phyloP scores from a whole-genome alignment of 2,888 invertebrate genomes.

The Ectemnius cavifrons region DNA sequence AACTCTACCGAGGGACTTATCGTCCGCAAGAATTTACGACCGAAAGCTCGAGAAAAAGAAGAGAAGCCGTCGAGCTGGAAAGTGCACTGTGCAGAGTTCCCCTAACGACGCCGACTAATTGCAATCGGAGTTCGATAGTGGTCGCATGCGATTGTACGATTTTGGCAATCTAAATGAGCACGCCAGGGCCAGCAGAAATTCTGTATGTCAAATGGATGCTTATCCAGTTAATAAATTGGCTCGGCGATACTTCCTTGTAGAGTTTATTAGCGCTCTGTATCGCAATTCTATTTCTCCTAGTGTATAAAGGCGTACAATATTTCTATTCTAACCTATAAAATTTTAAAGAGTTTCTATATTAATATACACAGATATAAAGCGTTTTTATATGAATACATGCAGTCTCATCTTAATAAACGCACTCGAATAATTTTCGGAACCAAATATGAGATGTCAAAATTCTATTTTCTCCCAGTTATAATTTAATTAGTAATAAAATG shows the following conservation, averaged over 20 bases:
- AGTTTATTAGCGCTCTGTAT: neutral
- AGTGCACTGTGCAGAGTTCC: constrained; percentile 14
- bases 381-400: too few species aligned
- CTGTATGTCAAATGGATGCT: constrained; percentile 6
- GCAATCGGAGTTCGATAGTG: constrained; percentile 17
- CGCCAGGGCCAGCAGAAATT: constrained; percentile 16
- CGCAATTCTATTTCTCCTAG: neutral
- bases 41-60: constrained; percentile 24
- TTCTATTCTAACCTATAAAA: too few species aligned
- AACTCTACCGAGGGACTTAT: too few species aligned
- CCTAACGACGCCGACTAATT: constrained; percentile 35
- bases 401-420: too few species aligned
- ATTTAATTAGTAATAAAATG: too few species aligned
- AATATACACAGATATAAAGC: too few species aligned
- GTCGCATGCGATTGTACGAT: constrained; percentile 6
- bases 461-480: too few species aligned
- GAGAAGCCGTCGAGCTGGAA: neutral
- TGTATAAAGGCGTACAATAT: neutral
- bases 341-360: too few species aligned
- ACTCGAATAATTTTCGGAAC: too few species aligned
- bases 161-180: constrained; percentile 25
- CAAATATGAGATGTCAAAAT: too few species aligned
- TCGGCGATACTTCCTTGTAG: neutral
- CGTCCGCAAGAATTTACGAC: constrained; percentile 16
- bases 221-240: neutral